Evolutionary conservation across 2,888 invertebrate species (phyloP), one percentile per base, ranked within the genome.

Genomic region (Oxycera nigricornis): DNA sequence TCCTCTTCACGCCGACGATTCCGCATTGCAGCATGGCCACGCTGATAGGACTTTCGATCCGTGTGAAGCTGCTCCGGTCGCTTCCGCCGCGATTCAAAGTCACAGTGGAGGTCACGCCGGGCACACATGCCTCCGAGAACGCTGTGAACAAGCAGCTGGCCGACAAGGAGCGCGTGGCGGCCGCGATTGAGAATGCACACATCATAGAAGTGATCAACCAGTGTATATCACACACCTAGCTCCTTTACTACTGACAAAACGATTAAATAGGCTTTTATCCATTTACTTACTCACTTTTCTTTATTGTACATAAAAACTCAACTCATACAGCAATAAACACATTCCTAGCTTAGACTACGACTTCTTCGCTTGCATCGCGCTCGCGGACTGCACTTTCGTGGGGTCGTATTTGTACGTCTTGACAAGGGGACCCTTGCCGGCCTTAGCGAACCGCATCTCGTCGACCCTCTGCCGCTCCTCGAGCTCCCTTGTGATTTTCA

Each of bases 21-120:
- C 98, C 98, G 0, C 98, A 99, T 82, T 99, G 99, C 82, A 97
- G 97, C 80, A 97, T 98, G 97, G 98, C 98, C 1, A 97, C 98
- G 0, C 86, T 99, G 41, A 85, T 90, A 77, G 95, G 98, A 1
- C 87, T 99, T 0, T 95, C 96, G 0, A 97, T 99, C 79, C 87
- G 95, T 57, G 97, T 98, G 0, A 95, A 97, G 82, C 86, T 99
- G 4, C 87, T 97, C 26, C 88, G 98, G 76, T 91, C 93, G 0
- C 85, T 97, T 3, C 96, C 97, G 0, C 86, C 91, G 7, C 88
- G 93, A 55, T 95, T 94, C 82, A 94, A 97, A 87, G 94, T 97
- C 1, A 91, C 89, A 4, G 96, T 98, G 0, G 89, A 91, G 81
- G 95, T 98, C 2, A 91, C 95, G 0, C 96, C 97, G 0, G 98